Evolutionary conservation across 2,113 vertebrate genomes (phyloP).

Genomic region (Ellobius talpinus): DNA sequence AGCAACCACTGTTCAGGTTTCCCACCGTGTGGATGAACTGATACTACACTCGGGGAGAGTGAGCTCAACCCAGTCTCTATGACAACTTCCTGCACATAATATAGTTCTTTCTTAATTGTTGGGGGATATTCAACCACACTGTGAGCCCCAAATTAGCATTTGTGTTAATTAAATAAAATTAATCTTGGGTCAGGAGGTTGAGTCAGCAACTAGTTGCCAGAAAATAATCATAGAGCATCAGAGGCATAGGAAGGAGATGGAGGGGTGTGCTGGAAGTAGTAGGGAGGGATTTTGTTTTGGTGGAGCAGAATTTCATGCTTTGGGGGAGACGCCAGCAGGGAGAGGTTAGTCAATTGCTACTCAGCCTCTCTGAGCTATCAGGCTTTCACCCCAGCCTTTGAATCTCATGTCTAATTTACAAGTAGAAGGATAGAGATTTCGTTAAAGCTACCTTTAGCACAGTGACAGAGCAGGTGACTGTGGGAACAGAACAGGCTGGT

Average conservation of each 20-base stretch:
- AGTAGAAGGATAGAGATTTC: neutral
- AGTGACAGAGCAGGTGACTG: neutral
- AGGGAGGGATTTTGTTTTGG: neutral
- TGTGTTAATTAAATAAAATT: neutral
- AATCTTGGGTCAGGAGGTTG: neutral
- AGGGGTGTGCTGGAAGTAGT: neutral
- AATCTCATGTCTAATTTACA: neutral
- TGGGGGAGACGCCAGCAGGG: neutral
- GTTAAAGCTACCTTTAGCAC: neutral
- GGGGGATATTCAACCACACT: neutral
- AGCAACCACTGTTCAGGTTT: neutral
- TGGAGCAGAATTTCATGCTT: neutral
- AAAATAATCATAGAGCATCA: neutral
- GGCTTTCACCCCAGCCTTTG: neutral
- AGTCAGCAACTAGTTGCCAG: neutral
- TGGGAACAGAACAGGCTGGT: neutral
- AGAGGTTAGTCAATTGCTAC: neutral
- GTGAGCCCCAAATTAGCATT: neutral
- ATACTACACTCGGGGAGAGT: too few relatives aligned
- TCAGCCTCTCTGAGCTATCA: neutral
- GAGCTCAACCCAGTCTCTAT: neutral
- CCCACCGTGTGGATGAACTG: accelerated
- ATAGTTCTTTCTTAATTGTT: neutral
- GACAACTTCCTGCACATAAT: neutral
- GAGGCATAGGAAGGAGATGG: neutral